phyloP scores from a whole-genome alignment of 2,113 vertebrate species.

The Mustela lutreola region DNA sequence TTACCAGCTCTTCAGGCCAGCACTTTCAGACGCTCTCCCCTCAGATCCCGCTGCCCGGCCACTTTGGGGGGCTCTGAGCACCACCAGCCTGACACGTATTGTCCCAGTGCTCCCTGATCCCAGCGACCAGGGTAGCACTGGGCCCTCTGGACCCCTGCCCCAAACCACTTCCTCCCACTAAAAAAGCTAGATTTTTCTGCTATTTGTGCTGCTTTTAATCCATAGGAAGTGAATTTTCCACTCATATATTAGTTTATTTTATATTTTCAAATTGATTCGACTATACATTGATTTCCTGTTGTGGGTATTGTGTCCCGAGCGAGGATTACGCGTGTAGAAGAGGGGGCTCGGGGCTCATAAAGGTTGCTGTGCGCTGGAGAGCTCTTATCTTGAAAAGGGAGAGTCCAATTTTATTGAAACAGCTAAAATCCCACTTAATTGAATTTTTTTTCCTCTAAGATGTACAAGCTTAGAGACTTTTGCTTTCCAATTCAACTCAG shows the following conservation, averaged over 20 bases:
- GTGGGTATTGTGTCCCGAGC: slow-evolving; percentile 95
- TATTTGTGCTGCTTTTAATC: slow-evolving; percentile 93
- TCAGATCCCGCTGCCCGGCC: not conserved
- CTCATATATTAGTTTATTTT: slow-evolving; percentile 95
- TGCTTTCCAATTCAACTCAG: slow-evolving; percentile 97
- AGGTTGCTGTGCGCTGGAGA: slow-evolving; percentile 91
- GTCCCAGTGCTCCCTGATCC: not conserved
- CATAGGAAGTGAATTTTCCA: slow-evolving; percentile 94
- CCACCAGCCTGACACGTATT: not conserved
- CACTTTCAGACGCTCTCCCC: not conserved
- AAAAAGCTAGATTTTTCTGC: slow-evolving; percentile 86
- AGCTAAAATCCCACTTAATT: slow-evolving; percentile 99
- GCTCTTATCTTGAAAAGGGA: slow-evolving; percentile 97
- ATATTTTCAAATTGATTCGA: slow-evolving; percentile 97
- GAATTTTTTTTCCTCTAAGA: slow-evolving; percentile 97
- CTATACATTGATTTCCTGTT: slow-evolving; percentile 96
- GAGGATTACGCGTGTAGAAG: slow-evolving; percentile 98
- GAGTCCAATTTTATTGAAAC: slow-evolving; percentile 99
- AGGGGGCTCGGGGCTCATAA: slow-evolving; percentile 93
- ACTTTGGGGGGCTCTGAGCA: too few species aligned
- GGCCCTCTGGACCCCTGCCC: not conserved
- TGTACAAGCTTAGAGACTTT: slow-evolving; percentile 98
- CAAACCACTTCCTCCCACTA: slow-evolving; percentile 81
- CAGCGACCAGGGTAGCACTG: not conserved
- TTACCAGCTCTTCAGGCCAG: too few species aligned